Evolutionary conservation across 2,888 invertebrate species (phyloP), one percentile per base, ranked within the genome.

Genomic region (Dolichopus griseipennis): DNA sequence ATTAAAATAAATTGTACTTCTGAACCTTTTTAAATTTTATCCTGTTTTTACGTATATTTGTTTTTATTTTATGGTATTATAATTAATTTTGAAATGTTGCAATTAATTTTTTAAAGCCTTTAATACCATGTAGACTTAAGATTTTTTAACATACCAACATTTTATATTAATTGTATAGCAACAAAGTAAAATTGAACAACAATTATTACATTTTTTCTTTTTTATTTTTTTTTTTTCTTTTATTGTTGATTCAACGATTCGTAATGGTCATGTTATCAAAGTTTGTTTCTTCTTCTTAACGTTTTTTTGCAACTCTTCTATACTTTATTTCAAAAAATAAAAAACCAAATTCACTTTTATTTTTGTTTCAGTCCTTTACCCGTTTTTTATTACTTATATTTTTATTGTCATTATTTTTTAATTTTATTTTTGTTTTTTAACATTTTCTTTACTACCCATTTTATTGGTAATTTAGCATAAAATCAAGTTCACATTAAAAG

Each of bases 381-480:
- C 27, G n/a, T 52, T 52, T n/a, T 52, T n/a, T 52, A 52, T 52
- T 41, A 9, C 15, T 6, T 41, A 12, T 41, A 12, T 41, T 41
- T 41, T 41, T 41, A 41, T 41, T 41, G 8, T 15, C 9, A 52
- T 15, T 52, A 18, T 52, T 52, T 52, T n/a, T 52, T 37, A 37
- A 18, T 18, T 52, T 52, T 4, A 27, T 27, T 52, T 52, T 52
- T 52, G 15, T 52, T 52, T 52, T 52, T 52, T 18, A 52, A 52
- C 52, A 52, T 52, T 52, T 52, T 52, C 18, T 52, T 52, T 52
- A 52, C 52, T 18, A 52, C 52, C 52, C 2, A 52, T 52, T 52
- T 52, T 52, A 52, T 15, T 52, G n/a, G 52, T 52, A 52, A 52
- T 52, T 52, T 52, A 15, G 52, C 52, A 52, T 52, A 52, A 52